Base-by-base conservation (phyloP, 2,888 invertebrate species). In the Odontocerum albicorne region DNA sequence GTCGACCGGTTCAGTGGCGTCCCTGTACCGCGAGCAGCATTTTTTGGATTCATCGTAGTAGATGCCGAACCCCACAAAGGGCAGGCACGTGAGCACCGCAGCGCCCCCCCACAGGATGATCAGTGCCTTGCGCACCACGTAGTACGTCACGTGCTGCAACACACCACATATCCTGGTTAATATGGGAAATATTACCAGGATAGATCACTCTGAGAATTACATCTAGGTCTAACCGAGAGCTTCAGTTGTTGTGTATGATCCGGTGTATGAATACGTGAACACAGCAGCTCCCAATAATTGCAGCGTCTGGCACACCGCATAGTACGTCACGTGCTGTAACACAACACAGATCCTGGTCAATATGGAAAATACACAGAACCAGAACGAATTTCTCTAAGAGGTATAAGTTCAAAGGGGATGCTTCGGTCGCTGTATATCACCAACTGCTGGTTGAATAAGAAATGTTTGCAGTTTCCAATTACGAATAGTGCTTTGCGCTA, bases 61-160 rank as follows among this genome's bases (percentile, higher is more conserved):
- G 15, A 84, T 75, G 2, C 90, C 90, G 64, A 89, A 81, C 32
- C 90, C 90, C 46, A 83, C 65, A 63, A 92, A 78, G 1, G 92
- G 92, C 46, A 88, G 74, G 70, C 87, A 88, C 12, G 90, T 89
- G 57, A 92, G 72, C 56, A 83, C 66, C 13, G 87, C 79, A 13
- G 88, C 88, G 64, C 82, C 77, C 60, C 81, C 67, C 85, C 92
- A 87, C 57, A 90, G 80, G 40, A 75, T 74, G 63, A 87, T 74
- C 68, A 92, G 83, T 55, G 85, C 81, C 66, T 82, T 82, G 63
- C 86, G 85, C 65, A 92, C 83, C 65, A 87, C 74, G 70, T 85
- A 83, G 72, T 87, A 88, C 57, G 92, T 92, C 66, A 92, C 86
- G 73, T 89, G 85, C 92, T 92, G 79, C 42, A 78, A 75, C n/a